Conservation (phyloP, 1,140 invertebrate genomes). For the Zaprionus capensis region DNA sequence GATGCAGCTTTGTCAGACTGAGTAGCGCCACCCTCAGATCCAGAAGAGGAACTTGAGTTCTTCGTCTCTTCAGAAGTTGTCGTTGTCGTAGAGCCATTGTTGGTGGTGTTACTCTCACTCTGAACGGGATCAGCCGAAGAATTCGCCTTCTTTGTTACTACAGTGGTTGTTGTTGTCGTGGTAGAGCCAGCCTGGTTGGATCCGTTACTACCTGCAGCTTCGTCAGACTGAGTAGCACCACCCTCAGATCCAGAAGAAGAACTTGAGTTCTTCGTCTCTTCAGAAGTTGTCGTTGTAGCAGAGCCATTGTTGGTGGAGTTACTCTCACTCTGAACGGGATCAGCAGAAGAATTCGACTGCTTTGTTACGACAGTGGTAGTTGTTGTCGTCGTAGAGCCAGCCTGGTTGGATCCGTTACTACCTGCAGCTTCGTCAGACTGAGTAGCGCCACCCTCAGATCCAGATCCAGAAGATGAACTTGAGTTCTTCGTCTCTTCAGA, state of each 20-base stretch:
- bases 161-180: slow-evolving; percentile 19
- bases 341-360: background rate
- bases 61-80: background rate
- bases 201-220: background rate
- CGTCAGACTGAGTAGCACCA: background rate
- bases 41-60: background rate
- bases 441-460: too few relatives aligned
- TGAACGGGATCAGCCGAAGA: background rate
- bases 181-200: slow-evolving; percentile 12
- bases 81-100: background rate
- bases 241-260: background rate
- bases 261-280: background rate
- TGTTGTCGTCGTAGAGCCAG: slow-evolving; percentile 17
- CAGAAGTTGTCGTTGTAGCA: slow-evolving; percentile 1
- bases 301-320: background rate
- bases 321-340: background rate
- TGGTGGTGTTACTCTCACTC: background rate
- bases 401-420: background rate
- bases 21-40: background rate
- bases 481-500: too few relatives aligned
- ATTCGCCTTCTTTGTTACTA: background rate
- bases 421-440: background rate
- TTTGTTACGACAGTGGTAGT: slow-evolving; percentile 1
- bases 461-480: too few relatives aligned
- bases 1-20: background rate